Base-by-base conservation (phyloP, 2,113 vertebrate species). In the Vulpes ferrilata region DNA sequence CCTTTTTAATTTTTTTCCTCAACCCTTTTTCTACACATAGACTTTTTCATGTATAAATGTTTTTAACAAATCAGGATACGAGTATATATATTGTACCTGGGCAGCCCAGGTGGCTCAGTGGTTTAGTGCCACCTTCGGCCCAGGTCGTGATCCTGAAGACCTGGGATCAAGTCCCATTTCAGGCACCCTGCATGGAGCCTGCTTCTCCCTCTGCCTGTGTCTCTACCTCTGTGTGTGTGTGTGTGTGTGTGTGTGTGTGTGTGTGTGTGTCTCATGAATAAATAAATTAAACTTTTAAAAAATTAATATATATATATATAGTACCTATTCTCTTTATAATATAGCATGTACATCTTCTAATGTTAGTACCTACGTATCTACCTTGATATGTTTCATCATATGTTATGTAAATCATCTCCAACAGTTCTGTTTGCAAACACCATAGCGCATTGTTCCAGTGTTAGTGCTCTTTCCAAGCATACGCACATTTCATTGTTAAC, bases 281-380 rank as follows among this genome's bases (percentile, higher is more conserved):
- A 43, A 43, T 43, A 43, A 43, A 43, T 43, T 43, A 43, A 43
- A 43, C 35, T 43, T 43, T 43, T 7, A 43, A 43, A 43, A 43
- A 43, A 38, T 38, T 38, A 35, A 35, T 43, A 43, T 43, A 43
- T 87, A 55, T 85, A 27, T 82, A 48, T 35, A 35, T 22, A 74
- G 11, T 73, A 23, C 7, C 51, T 60, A 73, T 95, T 81, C 65
- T 93, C 51, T 64, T 88, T 79, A 74, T 32, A 35, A 20, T 96
- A 25, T 7, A 83, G 27, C 57, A 17, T 30, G 25, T 20, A n/a
- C 20, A 15, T 53, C n/a, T 62, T 93, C 55, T 32, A 76, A 30
- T 51, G 57, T 60, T 69, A 76, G 9, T 25, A 69, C 10, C 30
- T 55, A 32, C 32, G 0, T 43, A 27, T 60, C 64, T 43, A 43